These are phyloP conservation scores for Tauraco hartlaubi DNA, from an alignment of 2,797 vertebrate species.

Conservation along the genomic window DNA sequence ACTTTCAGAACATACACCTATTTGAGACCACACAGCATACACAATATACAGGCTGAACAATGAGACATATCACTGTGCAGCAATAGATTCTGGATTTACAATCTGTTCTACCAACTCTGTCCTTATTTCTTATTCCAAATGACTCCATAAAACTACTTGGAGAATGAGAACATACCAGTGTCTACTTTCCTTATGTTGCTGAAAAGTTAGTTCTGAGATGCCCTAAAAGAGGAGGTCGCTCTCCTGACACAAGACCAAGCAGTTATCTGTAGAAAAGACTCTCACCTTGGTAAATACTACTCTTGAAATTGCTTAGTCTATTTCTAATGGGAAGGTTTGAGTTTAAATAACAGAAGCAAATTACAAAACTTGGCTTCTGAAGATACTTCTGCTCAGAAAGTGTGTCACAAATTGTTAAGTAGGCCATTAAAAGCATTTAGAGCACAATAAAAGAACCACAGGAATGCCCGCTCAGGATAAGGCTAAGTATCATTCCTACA, in stretches of 20 bases:
- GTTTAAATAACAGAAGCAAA: background rate
- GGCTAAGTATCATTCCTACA: background rate
- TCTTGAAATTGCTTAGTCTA: background rate
- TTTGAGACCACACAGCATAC: background rate
- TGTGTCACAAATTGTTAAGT: background rate
- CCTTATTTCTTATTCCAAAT: background rate
- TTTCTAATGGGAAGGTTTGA: background rate
- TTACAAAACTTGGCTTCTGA: background rate
- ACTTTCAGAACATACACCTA: background rate
- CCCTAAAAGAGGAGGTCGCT: background rate
- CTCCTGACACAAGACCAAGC: background rate
- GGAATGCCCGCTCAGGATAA: constrained; percentile 4
- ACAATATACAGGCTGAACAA: background rate
- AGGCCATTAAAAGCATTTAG: background rate
- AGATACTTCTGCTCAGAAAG: background rate
- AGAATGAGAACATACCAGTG: background rate
- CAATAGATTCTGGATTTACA: background rate
- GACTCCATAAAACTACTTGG: background rate
- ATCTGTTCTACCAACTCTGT: background rate
- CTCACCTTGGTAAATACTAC: background rate
- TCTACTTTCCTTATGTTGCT: background rate
- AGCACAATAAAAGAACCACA: background rate
- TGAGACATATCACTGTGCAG: background rate
- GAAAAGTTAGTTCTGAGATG: background rate
- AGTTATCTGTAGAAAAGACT: background rate